These are phyloP conservation scores for Oasisia sp. DNA, from an alignment of 2,888 invertebrate genomes.

Conservation along the genomic window DNA sequence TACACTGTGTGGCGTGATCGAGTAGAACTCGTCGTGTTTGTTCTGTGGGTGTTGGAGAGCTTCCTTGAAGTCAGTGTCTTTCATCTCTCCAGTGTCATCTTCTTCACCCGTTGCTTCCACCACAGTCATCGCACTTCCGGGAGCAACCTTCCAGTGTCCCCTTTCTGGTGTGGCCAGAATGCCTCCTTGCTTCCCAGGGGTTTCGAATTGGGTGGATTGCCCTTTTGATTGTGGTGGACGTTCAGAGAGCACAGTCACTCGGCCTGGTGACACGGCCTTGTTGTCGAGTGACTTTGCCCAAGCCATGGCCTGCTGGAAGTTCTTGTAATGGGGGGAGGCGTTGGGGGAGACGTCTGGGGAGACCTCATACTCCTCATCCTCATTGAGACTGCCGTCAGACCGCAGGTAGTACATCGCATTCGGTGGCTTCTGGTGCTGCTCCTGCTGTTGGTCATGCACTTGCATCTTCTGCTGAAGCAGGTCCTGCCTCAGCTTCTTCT, in stretches of 20 bases:
- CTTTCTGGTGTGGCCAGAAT: background rate
- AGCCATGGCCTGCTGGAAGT: constrained; percentile 33
- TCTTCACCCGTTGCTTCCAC: constrained; percentile 17
- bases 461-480: constrained; percentile 26
- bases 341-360: constrained; percentile 36
- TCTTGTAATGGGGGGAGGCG: constrained; percentile 32
- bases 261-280: background rate
- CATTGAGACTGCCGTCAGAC: constrained; percentile 8
- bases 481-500: constrained; percentile 14
- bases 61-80: background rate
- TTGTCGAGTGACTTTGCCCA: constrained; percentile 24
- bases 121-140: background rate
- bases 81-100: background rate
- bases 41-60: background rate
- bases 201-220: background rate
- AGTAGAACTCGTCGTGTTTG: background rate
- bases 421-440: constrained; percentile 7
- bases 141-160: background rate
- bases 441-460: constrained; percentile 26
- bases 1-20: background rate
- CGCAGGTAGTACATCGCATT: constrained; percentile 18
- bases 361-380: constrained; percentile 28
- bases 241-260: background rate
- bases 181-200: background rate
- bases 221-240: background rate